Conservation (phyloP, 2,888 invertebrate species). For the Drosophila lacicola region DNA sequence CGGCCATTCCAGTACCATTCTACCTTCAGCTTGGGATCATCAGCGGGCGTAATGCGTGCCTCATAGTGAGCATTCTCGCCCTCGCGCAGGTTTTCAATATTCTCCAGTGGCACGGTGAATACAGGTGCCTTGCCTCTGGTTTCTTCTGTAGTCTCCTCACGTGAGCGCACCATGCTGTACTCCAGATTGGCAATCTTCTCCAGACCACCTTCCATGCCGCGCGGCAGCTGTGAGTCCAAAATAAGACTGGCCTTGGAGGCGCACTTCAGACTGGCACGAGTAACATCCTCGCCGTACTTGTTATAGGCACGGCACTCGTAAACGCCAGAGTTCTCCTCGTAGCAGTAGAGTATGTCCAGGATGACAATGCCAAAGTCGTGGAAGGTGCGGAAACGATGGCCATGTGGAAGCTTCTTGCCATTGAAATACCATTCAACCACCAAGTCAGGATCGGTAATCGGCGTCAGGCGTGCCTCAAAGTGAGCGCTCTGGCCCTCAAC, state of each 20-base stretch:
- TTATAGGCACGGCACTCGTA: constrained; percentile 97
- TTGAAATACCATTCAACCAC: constrained; percentile 98
- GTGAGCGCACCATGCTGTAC: constrained; percentile 92
- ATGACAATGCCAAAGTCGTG: constrained; percentile 99
- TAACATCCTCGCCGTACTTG: constrained; percentile 94
- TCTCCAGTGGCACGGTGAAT: constrained; percentile 94
- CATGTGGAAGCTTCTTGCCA: constrained; percentile 95
- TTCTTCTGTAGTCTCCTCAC: constrained; percentile 90
- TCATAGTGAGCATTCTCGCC: constrained; percentile 97
- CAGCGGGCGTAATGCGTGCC: constrained; percentile 94
- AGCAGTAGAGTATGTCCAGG: constrained; percentile 97
- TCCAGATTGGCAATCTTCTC: constrained; percentile 97
- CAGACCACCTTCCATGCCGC: constrained; percentile 97
- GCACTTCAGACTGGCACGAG: constrained; percentile 93
- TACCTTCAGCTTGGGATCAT: constrained; percentile 95
- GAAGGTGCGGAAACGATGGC: constrained; percentile 98
- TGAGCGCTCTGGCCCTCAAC: constrained; percentile 98
- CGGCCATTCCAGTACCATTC: constrained; percentile 98
- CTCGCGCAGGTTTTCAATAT: constrained; percentile 94
- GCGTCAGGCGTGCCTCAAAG: constrained; percentile 96
- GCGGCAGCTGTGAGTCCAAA: constrained; percentile 96
- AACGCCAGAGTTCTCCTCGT: constrained; percentile 97
- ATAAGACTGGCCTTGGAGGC: constrained; percentile 95
- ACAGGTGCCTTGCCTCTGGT: constrained; percentile 94
- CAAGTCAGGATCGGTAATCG: constrained; percentile 97